Base-by-base conservation (phyloP, 1,140 invertebrate species). In the Magallana gigas region DNA sequence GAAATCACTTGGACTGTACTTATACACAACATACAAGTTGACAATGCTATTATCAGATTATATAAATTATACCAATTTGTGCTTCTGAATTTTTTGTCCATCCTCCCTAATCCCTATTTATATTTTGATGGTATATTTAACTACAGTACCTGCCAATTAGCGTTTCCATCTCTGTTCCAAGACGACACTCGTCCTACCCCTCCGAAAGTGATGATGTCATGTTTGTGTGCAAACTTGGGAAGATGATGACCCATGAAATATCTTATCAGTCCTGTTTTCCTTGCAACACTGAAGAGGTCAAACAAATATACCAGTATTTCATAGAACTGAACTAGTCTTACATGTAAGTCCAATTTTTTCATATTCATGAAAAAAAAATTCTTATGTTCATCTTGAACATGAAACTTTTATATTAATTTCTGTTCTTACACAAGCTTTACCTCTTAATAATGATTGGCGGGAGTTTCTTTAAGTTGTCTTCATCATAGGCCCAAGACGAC, bases 101-200 rank as follows among this genome's bases (percentile, higher is more conserved):
- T 48, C 36, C 36, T 48, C 36, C 5, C 36, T 0, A 48, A 48
- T 48, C 36, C 36, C 36, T 48, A 48, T 48, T 48, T 48, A 2
- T 48, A 4, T 48, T 48, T 48, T 48, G 36, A 0, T 48, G 36
- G 3, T 48, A 0, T 48, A 48, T 5, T 48, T 48, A 23, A 23
- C 0, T 23, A 48, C 36, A 48, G 36, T 90, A 93, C 93, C 92
- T 93, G 92, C 93, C 93, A 94, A 64, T 94, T 93, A 57, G 91
- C 90, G 82, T 90, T 91, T n/a, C 93, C 93, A 71, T 91, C 90
- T 59, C 92, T 87, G 85, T 91, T 92, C 87, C 92, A 87, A 56
- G 93, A 93, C 0, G 92, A 92, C 2, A 93, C 87, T 18, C 92
- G 81, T 1, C 93, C 93, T n/a, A 91, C 76, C 81, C 92, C 91